Conservation (phyloP, 2,113 vertebrate genomes). For the Notarius quadriscutis region DNA sequence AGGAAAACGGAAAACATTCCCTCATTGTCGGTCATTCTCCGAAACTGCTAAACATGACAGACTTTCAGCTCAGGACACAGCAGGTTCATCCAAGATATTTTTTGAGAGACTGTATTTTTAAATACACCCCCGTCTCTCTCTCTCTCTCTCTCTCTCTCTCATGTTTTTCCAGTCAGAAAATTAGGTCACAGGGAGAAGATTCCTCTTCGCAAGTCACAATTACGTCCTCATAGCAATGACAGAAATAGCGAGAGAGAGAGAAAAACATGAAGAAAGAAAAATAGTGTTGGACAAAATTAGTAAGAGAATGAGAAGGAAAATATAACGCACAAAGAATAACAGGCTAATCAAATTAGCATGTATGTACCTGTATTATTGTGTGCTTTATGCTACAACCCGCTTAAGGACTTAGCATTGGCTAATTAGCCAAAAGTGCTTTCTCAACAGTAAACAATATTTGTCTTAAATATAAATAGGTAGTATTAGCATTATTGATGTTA, state of each 20-base stretch:
- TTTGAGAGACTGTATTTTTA: not conserved
- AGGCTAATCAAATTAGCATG: not conserved
- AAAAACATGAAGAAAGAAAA: not conserved
- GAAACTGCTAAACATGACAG: not conserved
- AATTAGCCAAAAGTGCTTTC: not conserved
- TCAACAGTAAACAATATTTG: not conserved
- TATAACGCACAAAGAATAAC: not conserved
- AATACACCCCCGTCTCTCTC: not conserved
- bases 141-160: not conserved
- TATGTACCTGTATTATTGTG: not conserved
- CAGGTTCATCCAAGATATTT: not conserved
- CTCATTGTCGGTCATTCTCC: constrained; percentile 29
- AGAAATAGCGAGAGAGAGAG: constrained; percentile 25
- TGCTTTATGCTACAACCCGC: not conserved
- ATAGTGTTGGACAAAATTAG: not conserved
- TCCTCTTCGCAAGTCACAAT: constrained; percentile 58
- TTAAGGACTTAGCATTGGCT: not conserved
- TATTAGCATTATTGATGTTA: not conserved
- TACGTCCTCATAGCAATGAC: constrained; percentile 23
- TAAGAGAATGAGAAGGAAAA: not conserved
- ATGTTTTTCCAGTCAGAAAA: constrained; percentile 50
- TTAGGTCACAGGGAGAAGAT: constrained; percentile 62
- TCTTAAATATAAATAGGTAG: not conserved
- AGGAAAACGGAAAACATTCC: constrained; percentile 28
- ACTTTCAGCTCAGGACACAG: not conserved